Conservation (phyloP, 2,888 invertebrate genomes). For the Neoitamus cyanurus region DNA sequence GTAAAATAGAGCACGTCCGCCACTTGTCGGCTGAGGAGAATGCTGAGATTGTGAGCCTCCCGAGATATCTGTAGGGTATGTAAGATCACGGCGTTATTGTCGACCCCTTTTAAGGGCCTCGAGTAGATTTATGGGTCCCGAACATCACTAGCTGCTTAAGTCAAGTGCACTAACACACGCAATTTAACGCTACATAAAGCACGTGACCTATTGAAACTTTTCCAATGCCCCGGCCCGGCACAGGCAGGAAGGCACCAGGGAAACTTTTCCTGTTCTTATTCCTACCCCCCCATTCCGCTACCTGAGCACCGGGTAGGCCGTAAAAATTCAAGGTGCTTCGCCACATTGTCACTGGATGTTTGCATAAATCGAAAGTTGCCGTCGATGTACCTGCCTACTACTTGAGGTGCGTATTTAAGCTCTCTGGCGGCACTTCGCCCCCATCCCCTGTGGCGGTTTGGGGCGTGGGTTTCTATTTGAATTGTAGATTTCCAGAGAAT, state of each 20-base stretch:
- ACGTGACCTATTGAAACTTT: conserved; percentile 41
- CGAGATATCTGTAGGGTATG: neutral
- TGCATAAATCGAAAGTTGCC: neutral
- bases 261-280: neutral
- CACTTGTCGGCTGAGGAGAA: neutral
- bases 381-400: neutral
- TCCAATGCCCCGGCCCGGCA: neutral
- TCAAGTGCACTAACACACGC: conserved; percentile 43
- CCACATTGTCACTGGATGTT: conserved; percentile 1
- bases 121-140: conserved; percentile 27
- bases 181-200: conserved; percentile 44
- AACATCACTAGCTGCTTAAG: conserved; percentile 38
- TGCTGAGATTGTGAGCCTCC: conserved; percentile 2
- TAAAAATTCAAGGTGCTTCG: neutral
- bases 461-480: neutral
- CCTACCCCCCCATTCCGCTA: neutral
- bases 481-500: neutral
- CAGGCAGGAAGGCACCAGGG: neutral
- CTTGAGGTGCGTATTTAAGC: neutral
- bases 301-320: neutral
- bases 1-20: neutral
- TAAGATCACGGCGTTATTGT: neutral
- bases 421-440: neutral
- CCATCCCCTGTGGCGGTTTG: neutral
- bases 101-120: conserved; percentile 35